Conservation (phyloP, 2,888 invertebrate genomes). For the Operophtera brumata region DNA sequence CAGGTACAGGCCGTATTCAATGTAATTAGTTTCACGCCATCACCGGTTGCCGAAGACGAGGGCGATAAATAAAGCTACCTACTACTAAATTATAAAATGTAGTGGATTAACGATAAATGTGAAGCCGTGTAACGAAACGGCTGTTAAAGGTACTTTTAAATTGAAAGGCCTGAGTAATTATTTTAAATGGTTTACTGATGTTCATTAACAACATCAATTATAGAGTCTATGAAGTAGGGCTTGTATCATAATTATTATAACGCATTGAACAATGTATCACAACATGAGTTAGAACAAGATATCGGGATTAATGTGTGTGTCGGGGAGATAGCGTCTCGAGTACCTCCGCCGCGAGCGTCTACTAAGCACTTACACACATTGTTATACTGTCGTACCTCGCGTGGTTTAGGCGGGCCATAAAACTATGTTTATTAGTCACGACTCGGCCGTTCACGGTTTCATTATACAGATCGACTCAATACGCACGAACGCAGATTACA, state of each 20-base stretch:
- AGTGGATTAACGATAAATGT: constrained; percentile 49
- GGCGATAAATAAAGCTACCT: constrained; percentile 60
- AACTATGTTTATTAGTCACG: constrained; percentile 63
- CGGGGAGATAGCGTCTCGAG: constrained; percentile 40
- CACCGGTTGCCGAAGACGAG: constrained; percentile 41
- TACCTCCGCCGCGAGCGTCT: constrained; percentile 35
- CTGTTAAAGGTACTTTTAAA: constrained; percentile 22
- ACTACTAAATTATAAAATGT: constrained; percentile 32
- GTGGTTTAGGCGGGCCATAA: constrained; percentile 56
- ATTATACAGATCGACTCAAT: constrained; percentile 53
- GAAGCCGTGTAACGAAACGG: constrained; percentile 31
- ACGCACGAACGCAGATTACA: constrained; percentile 50
- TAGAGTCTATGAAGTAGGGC: constrained; percentile 16
- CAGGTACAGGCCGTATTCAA: constrained; percentile 61
- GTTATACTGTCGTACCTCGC: constrained; percentile 53
- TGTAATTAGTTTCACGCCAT: constrained; percentile 73
- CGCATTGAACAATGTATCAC: constrained; percentile 32
- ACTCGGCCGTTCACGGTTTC: constrained; percentile 53
- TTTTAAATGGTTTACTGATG: constrained; percentile 23
- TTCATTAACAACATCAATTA: constrained; percentile 15
- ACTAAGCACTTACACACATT: constrained; percentile 44
- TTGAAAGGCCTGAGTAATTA: constrained; percentile 24
- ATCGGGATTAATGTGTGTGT: constrained; percentile 47
- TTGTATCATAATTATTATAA: constrained; percentile 34
- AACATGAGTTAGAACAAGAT: constrained; percentile 40